Evolutionary conservation across 2,113 vertebrate genomes (phyloP), one percentile per base, ranked within the genome.

Genomic region (Chionomys nivalis): DNA sequence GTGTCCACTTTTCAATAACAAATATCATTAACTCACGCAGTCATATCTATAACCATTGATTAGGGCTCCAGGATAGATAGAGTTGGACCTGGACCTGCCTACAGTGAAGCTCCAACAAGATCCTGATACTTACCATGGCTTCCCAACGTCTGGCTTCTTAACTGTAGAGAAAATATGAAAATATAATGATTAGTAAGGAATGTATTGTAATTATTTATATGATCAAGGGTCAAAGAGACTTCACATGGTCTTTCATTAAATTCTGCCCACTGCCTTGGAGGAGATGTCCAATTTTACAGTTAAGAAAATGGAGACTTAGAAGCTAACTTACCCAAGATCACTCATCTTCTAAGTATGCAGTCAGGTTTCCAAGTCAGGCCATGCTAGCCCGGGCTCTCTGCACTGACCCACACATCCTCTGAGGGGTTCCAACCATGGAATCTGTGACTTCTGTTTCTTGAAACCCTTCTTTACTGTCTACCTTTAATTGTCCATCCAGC

Each of bases 91-190:
- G 24, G 28, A 66, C 49, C 73, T 66, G 36, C 77, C 39, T 47
- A 87, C 44, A 33, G 21, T 58, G 8, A 96, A 77, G 17, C 33
- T 42, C 36, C 79, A 77, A 10, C 58, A 86, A 89, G 4, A 13
- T 63, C 42, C 17, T 1, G 4, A 85, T 89, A 94, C 92, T 55
- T 96, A 96, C 95, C 95, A 93, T 92, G 90, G 75, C 28, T 65
- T 31, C 8, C 12, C 26, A 94, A n/a, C 75, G 78, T 85, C 66
- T 68, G 96, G 28, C 58, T 96, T 98, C 90, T 79, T 94, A 87
- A 3, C 0, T 3, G 73, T 89, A 75, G 63, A 39, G 16, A 65
- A 55, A 98, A 95, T 94, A 79, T 2, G 55, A 89, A 83, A 78
- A 91, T 49, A 0, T 0, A 94, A 92, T 93, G 31, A 85, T 92